These are phyloP conservation scores for Acronicta psi DNA, from an alignment of 2,888 invertebrate genomes.

Conservation along the genomic window DNA sequence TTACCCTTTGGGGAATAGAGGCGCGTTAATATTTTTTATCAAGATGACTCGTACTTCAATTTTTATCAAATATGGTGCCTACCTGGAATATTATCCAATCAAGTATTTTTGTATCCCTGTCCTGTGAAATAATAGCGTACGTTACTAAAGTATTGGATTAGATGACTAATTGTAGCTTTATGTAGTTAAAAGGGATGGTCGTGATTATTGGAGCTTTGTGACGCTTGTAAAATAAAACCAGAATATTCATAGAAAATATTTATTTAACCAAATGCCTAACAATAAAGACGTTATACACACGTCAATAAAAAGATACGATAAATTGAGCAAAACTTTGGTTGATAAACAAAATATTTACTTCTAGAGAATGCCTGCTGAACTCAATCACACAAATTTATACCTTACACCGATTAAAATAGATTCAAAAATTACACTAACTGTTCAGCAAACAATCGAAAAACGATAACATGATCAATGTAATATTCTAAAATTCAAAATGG, in stretches of 20 bases:
- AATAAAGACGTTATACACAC: slow-evolving; percentile 63
- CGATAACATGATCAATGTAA: slow-evolving; percentile 44
- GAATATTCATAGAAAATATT: slow-evolving; percentile 53
- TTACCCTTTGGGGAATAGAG: too few species aligned
- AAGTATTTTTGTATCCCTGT: too few species aligned
- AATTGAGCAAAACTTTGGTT: slow-evolving; percentile 81
- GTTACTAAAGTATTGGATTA: too few species aligned
- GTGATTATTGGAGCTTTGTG: too few species aligned
- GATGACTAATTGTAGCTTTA: too few species aligned
- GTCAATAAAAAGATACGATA: slow-evolving; percentile 62
- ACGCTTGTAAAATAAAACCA: slow-evolving; percentile 25
- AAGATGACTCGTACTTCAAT: too few species aligned
- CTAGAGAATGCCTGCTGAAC: slow-evolving; percentile 47
- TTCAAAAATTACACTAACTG: slow-evolving; percentile 15
- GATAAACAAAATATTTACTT: slow-evolving; percentile 62
- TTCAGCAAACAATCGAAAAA: slow-evolving; percentile 35
- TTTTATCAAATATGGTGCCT: too few species aligned
- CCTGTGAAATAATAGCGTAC: too few species aligned
- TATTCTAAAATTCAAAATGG: slow-evolving; percentile 61
- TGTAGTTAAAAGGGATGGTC: too few species aligned
- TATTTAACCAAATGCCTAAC: slow-evolving; percentile 70
- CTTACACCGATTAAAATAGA: slow-evolving; percentile 18
- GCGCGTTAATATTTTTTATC: too few species aligned
- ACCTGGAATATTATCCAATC: too few species aligned
- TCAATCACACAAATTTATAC: slow-evolving; percentile 33